Evolutionary conservation across 30 jellyfish, hydroid and myxozoan genomes (phyloP), one percentile per base, ranked within the genome.

Genomic region (Aurelia sp.): DNA sequence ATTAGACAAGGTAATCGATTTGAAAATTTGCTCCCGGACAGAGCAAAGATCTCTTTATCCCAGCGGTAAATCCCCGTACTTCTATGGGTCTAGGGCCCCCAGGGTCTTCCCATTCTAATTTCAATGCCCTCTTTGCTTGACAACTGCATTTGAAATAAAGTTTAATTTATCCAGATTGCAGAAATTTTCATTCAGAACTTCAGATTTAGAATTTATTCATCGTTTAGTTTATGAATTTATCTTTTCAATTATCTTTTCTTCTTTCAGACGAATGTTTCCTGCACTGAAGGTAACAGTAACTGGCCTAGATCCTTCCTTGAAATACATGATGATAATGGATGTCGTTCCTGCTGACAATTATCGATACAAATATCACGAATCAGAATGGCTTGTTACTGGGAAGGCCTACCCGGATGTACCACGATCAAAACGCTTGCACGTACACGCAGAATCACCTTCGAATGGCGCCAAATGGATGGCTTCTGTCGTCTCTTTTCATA

Each of bases 301-400:
- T 52, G 98, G 98, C 21, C 82, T 92, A 1, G 90, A 85, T 67
- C 89, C 98, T 0, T 63, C 90, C 38, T 52, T 58, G 68, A 71
- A 76, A 40, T 92, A 92, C 80, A 88, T 51, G 80, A 62, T 85
- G 17, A 47, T 77, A 81, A 65, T 92, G 80, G 98, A 92, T 63
- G 86, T 81, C 58, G 86, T 78, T 16, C 92, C 98, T 11, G 95
- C 98, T 4, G 98, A 92, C 61, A 80, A 81, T 76, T 92, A 85
- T 83, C 87, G 98, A 18, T 92, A 92, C 73, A 92, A 92, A 63
- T 92, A 92, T 70, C 98, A 92, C 67, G 98, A 92, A 27, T 92
- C 98, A 73, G 96, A 87, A 53, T 92, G 98, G 98, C 80, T 86
- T 24, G 95, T 92, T 16, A 92, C 98, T 64, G 98, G 98, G 13